These are phyloP conservation scores for Alloplasta piceator DNA, from an alignment of 2,888 invertebrate genomes.

Conservation along the genomic window DNA sequence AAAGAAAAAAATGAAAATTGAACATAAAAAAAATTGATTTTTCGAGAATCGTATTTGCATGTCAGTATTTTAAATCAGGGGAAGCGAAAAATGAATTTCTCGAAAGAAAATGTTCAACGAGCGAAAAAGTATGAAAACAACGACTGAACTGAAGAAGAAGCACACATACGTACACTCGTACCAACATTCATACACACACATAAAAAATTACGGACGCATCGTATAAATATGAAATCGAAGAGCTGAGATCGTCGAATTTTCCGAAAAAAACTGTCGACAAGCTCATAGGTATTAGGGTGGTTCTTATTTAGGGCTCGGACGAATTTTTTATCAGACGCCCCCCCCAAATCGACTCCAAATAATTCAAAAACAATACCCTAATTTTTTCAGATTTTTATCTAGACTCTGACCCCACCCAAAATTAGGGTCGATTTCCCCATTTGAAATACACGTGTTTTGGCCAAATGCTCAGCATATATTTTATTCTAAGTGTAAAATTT, in stretches of 20 bases:
- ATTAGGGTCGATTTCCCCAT: no score
- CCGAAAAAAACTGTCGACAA: conserved; percentile 2
- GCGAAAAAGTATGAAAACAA: conserved; percentile 9
- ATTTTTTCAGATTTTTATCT: no score
- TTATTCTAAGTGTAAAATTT: no score
- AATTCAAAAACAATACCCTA: no score
- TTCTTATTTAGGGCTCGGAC: no score
- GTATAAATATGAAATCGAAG: conserved; percentile 6
- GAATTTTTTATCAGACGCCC: no score
- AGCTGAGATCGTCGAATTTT: background rate
- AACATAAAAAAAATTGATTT: conserved; percentile 19
- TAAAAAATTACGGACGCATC: background rate
- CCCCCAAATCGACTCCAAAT: no score
- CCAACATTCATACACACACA: background rate
- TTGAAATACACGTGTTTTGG: no score
- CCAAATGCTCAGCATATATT: no score
- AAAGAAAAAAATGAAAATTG: background rate
- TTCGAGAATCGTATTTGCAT: conserved; percentile 47
- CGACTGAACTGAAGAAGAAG: conserved; percentile 22
- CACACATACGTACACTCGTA: conserved; percentile 21
- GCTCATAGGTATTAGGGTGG: no score
- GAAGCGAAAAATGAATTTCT: conserved; percentile 22
- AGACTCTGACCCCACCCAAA: no score
- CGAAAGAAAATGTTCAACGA: conserved; percentile 6
- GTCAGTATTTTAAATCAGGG: conserved; percentile 58